Conservation (phyloP, 2,797 vertebrate species). For the Pangasius mekongensis region DNA sequence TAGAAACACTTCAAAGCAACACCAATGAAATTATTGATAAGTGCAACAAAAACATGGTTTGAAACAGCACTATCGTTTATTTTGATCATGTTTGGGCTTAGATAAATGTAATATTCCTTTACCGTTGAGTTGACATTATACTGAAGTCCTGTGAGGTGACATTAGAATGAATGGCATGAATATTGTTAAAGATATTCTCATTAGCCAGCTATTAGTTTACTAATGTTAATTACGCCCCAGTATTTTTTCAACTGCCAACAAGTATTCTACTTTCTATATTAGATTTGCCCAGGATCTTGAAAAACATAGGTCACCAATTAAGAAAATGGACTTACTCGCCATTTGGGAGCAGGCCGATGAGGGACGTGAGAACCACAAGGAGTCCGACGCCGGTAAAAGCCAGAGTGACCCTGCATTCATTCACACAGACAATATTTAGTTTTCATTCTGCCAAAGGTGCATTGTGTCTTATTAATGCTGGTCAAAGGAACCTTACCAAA, state of each 20-base stretch:
- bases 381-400: constrained; percentile 86
- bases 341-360: constrained; percentile 86
- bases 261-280: neutral
- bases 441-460: neutral
- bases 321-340: constrained; percentile 75
- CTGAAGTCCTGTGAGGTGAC: neutral
- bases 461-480: neutral
- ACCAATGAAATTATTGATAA: neutral
- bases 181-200: too few species aligned
- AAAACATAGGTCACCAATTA: neutral
- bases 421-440: constrained; percentile 8
- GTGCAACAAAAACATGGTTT: neutral
- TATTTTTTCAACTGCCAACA: neutral
- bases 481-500: neutral
- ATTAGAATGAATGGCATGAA: neutral
- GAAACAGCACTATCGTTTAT: neutral
- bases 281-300: neutral
- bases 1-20: neutral
- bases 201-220: neutral
- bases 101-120: neutral
- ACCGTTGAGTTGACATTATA: neutral
- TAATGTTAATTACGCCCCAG: too few species aligned
- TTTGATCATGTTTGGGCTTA: neutral
- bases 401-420: constrained; percentile 81
- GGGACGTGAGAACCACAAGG: constrained; percentile 82